Conservation (phyloP, 2,888 invertebrate genomes). For the Polydrusus cervinus region DNA sequence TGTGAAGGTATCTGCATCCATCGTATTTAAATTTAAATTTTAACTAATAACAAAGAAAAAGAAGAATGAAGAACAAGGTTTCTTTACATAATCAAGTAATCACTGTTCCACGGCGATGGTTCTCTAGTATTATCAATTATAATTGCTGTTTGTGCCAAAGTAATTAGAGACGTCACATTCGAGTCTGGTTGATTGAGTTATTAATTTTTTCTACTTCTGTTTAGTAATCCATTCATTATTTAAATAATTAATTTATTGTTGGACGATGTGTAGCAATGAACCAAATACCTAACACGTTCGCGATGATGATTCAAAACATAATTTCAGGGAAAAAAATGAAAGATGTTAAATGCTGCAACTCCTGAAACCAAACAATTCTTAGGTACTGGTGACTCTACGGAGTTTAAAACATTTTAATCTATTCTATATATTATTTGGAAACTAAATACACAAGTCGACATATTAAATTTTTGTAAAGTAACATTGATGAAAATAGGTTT, state of each 20-base stretch:
- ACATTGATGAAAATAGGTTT: too few species aligned
- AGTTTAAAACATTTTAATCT: too few species aligned
- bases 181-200: conserved; percentile 18
- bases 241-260: background rate
- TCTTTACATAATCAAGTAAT: conserved; percentile 29
- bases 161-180: conserved; percentile 19
- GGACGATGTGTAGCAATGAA: too few species aligned
- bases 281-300: too few species aligned
- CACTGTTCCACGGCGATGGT: conserved; percentile 20
- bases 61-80: conserved; percentile 11
- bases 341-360: too few species aligned
- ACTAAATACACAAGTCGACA: too few species aligned
- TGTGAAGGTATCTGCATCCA: conserved; percentile 32
- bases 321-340: too few species aligned
- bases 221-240: background rate
- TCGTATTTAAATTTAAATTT: conserved; percentile 30
- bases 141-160: conserved; percentile 25
- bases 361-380: too few species aligned
- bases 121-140: conserved; percentile 29
- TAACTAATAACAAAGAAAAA: conserved; percentile 19
- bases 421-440: too few species aligned
- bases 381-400: too few species aligned
- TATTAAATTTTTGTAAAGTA: too few species aligned
- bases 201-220: conserved; percentile 9
- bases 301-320: too few species aligned